phyloP scores from a whole-genome alignment of 2,888 invertebrate species.

The Drymonia ruficornis region DNA sequence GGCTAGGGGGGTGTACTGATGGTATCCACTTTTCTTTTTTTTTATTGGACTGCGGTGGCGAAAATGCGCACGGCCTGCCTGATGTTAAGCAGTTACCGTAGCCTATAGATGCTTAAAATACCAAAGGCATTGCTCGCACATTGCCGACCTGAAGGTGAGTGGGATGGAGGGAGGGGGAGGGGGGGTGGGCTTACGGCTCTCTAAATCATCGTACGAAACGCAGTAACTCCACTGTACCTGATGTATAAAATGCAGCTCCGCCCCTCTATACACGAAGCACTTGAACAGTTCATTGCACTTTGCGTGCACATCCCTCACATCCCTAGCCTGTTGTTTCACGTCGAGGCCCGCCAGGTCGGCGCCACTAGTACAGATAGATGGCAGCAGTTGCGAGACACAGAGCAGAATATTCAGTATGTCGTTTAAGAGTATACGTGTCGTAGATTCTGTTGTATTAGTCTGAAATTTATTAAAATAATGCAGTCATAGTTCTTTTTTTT shows the following conservation, averaged over 20 bases:
- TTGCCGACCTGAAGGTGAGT: too few relatives aligned
- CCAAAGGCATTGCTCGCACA: too few relatives aligned
- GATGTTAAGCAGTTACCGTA: too few relatives aligned
- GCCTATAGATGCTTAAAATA: too few relatives aligned
- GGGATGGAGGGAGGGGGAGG: too few relatives aligned
- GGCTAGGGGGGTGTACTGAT: too few relatives aligned
- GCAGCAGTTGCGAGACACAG: constrained; percentile 90
- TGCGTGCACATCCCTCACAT: constrained; percentile 92
- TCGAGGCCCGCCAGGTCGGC: constrained; percentile 86
- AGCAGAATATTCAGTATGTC: constrained; percentile 91
- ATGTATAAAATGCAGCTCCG: constrained; percentile 89
- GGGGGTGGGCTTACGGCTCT: too few relatives aligned
- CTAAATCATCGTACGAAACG: too few relatives aligned
- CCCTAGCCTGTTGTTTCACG: constrained; percentile 85
- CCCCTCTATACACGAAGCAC: constrained; percentile 90
- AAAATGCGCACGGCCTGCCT: too few relatives aligned
- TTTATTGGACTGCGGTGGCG: too few relatives aligned
- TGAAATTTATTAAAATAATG: constrained; percentile 47
- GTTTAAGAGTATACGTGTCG: constrained; percentile 84
- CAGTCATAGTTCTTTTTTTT: too few relatives aligned
- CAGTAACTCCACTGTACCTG: constrained; percentile 86
- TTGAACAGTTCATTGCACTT: constrained; percentile 92
- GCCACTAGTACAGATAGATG: constrained; percentile 87
- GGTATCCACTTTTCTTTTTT: too few relatives aligned
- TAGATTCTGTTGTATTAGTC: constrained; percentile 86